These are phyloP conservation scores for Pandemis corylana DNA, from an alignment of 2,888 invertebrate species.

Conservation along the genomic window DNA sequence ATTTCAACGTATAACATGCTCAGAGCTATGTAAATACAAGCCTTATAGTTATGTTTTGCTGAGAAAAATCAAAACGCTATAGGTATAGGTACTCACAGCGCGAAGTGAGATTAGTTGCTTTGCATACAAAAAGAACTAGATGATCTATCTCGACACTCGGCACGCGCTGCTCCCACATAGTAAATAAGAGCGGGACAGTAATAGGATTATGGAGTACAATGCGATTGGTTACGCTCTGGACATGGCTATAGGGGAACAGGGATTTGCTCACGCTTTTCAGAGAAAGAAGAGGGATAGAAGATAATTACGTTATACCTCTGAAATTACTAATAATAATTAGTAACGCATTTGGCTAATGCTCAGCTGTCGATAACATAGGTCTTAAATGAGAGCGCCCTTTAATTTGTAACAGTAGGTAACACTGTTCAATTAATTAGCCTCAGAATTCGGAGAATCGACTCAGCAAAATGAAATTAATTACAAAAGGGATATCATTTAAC, in stretches of 20 bases:
- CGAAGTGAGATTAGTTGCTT: not conserved
- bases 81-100: not conserved
- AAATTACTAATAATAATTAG: not conserved
- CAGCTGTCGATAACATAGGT: not conserved
- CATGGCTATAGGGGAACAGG: slow-evolving; percentile 65
- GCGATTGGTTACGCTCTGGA: slow-evolving; percentile 70
- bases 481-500: not conserved
- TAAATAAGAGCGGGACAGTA: slow-evolving; percentile 30
- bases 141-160: slow-evolving; percentile 1
- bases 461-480: not conserved
- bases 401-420: slow-evolving; percentile 1
- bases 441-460: too few species aligned
- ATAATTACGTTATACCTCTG: not conserved
- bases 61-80: not conserved
- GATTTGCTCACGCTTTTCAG: slow-evolving; percentile 28
- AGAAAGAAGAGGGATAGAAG: slow-evolving; percentile 12
- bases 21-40: too few species aligned
- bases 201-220: slow-evolving; percentile 65
- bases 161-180: slow-evolving; percentile 20
- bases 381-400: not conserved
- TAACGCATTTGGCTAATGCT: not conserved
- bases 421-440: not conserved
- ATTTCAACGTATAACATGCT: too few species aligned
- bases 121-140: not conserved
- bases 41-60: not conserved